Evolutionary conservation across 2,797 vertebrate genomes (phyloP).

Genomic region (Propithecus perrieri): DNA sequence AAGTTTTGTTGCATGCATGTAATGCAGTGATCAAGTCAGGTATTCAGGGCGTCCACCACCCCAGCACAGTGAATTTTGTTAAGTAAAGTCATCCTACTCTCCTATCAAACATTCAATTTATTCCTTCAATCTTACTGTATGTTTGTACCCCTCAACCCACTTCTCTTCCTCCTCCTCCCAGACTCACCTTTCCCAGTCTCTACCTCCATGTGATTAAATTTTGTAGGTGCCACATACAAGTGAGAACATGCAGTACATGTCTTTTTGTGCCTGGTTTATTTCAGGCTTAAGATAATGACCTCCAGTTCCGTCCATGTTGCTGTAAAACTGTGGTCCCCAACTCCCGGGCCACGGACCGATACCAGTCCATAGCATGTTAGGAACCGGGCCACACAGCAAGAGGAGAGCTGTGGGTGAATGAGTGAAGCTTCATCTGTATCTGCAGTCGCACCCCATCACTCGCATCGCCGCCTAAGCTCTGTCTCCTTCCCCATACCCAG

Average conservation of each 20-base stretch:
- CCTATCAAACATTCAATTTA: not conserved
- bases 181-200: not conserved
- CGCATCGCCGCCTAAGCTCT: too few relatives aligned
- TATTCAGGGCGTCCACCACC: not conserved
- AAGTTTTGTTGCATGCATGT: not conserved
- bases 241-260: not conserved
- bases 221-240: not conserved
- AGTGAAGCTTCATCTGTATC: too few relatives aligned
- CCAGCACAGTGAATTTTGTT: not conserved
- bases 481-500: too few relatives aligned
- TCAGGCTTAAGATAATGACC: not conserved
- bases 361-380: too few relatives aligned
- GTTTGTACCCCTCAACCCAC: not conserved
- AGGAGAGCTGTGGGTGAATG: too few relatives aligned
- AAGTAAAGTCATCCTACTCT: not conserved
- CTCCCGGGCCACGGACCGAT: too few relatives aligned
- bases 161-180: not conserved
- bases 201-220: not conserved
- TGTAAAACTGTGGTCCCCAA: not conserved
- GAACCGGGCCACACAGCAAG: too few relatives aligned
- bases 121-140: not conserved
- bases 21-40: not conserved
- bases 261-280: not conserved
- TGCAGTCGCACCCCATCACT: too few relatives aligned
- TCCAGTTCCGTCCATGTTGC: not conserved